Percentiles rank a stretch among this genome's conserved stretches.
Conservation (phyloP, 92 coral and sea anemone species). For the Parazoanthus atlanticus region DNA sequence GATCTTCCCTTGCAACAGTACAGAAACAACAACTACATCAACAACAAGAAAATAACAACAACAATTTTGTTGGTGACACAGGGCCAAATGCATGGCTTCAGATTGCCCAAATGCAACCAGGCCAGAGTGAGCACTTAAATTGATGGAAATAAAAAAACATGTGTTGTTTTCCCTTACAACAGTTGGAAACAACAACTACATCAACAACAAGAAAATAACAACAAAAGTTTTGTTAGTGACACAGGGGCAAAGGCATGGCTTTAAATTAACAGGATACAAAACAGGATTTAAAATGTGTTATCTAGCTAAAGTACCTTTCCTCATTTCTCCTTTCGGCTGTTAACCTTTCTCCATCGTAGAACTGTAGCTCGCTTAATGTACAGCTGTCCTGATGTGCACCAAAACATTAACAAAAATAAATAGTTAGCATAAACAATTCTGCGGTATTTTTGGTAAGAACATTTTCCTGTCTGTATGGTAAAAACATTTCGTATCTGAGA, state of each 20-base stretch:
- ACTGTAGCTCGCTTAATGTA: slow-evolving; percentile 4
- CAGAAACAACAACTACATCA: too few relatives aligned
- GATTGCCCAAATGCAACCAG: slow-evolving; percentile 7
- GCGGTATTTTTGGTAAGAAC: not conserved
- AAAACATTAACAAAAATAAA: not conserved
- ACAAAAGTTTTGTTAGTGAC: not conserved
- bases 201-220: too few relatives aligned
- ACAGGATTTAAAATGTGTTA: too few relatives aligned
- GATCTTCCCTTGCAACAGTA: not conserved
- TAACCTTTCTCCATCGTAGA: slow-evolving; percentile 26
- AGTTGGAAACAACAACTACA: too few relatives aligned
- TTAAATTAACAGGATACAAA: not conserved
- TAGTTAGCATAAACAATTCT: not conserved
- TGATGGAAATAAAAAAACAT: not conserved
- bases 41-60: too few relatives aligned
- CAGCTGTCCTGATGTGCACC: slow-evolving; percentile 1
- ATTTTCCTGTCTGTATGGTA: not conserved
- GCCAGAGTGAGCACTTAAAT: not conserved
- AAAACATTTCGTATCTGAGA: not conserved
- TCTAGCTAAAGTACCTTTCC: not conserved
- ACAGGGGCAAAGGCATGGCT: not conserved
- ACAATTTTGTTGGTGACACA: too few relatives aligned
- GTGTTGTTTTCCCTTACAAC: not conserved
- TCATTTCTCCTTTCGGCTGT: slow-evolving; percentile 17
- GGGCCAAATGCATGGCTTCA: too few relatives aligned